Evolutionary conservation across 2,113 vertebrate species (phyloP), one percentile per base, ranked within the genome.

Genomic region (Chaetodon trifascialis): DNA sequence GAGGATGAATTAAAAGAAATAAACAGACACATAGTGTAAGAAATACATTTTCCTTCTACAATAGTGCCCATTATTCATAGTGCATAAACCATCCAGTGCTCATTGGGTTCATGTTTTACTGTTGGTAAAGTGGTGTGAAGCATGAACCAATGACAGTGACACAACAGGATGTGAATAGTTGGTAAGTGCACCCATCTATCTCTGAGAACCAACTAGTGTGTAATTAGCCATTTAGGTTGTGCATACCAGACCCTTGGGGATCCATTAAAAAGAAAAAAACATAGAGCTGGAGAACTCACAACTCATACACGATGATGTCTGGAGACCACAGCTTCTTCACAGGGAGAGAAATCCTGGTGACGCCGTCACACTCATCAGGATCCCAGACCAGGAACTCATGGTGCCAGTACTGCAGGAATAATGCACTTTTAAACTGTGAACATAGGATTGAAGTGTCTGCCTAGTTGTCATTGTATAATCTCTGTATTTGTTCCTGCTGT

Each of bases 261-360:
- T 15, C 12, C 42, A 63, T 44, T 1, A 67, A 60, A 40, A 58
- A 59, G 0, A 4, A 12, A 15, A 56, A 40, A 40, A 40, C 2
- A 40, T 30, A 40, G 6, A 72, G 3, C 21, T 17, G 0, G 14
- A 44, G 17, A 49, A 93, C 93, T 86, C 83, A 96, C 94, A 95
- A 96, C 77, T 97, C 96, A 79, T 95, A 81, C 14, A 96, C 89
- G n/a, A 96, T 95, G 89, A 95, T 96, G 80, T 97, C 96, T 9
- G 96, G 96, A 65, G 91, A 90, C 96, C 96, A 97, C 49, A 96
- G 94, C 15, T 95, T 68, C 69, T 86, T 94, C 14, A 95, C 95
- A 0, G 95, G 95, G 9, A 97, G 88, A 3, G 95, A 95, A 80
- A 96, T 94, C 78, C 89, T 95, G 2, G 76, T 92, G 65, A 95